Evolutionary conservation across 2,888 invertebrate genomes (phyloP).

Genomic region (Drosophila flavopinicola): DNA sequence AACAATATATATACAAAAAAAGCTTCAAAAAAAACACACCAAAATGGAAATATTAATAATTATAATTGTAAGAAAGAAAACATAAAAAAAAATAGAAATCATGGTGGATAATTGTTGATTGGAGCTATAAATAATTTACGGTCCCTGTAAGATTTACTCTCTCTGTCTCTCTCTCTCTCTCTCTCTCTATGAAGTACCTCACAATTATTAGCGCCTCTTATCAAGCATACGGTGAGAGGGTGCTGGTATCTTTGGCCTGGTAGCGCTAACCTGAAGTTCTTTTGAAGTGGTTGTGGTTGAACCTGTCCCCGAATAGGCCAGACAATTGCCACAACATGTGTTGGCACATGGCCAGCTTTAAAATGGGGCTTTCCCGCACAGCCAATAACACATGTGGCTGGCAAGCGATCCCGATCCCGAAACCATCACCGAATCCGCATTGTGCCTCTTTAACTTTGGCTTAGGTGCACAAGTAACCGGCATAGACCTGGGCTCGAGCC

Average conservation of each 20-base stretch:
- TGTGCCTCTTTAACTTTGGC: conserved; percentile 53
- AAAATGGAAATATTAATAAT: too few species aligned
- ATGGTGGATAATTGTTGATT: too few species aligned
- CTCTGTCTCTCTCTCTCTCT: too few species aligned
- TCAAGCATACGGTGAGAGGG: too few species aligned
- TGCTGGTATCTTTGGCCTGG: conserved; percentile 3
- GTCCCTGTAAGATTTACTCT: too few species aligned
- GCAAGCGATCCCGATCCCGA: conserved; percentile 12
- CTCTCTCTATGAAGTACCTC: too few species aligned
- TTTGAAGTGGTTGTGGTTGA: conserved; percentile 28
- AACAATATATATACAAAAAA: too few species aligned
- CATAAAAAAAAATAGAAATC: too few species aligned
- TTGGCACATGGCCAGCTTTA: conserved; percentile 62
- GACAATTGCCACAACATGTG: conserved; percentile 53
- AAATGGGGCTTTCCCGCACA: conserved; percentile 68
- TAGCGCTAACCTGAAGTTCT: conserved; percentile 11
- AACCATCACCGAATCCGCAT: conserved; percentile 37
- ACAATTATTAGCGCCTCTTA: too few species aligned
- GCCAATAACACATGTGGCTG: conserved; percentile 47
- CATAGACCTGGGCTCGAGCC: conserved; percentile 26
- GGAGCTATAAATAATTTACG: too few species aligned
- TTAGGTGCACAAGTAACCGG: conserved; percentile 34
- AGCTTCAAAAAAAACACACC: too few species aligned
- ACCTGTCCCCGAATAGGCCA: conserved; percentile 47
- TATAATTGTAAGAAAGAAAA: too few species aligned